Conservation (phyloP, 2,888 invertebrate genomes). For the Dryomyza anilis region DNA sequence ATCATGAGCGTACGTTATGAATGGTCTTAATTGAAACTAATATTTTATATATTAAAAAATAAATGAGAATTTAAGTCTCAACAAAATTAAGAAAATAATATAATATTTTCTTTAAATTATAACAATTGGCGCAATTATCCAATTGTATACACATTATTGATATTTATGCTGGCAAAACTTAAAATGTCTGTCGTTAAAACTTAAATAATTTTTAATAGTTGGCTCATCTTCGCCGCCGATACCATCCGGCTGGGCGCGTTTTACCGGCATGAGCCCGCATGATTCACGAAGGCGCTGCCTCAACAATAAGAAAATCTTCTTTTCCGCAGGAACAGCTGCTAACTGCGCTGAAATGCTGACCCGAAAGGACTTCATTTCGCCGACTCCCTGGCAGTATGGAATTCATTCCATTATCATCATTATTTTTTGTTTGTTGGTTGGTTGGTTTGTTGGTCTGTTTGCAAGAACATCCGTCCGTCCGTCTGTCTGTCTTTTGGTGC, state of each 20-base stretch:
- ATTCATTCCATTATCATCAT: conserved; percentile 19
- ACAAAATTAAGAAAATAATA: too few species aligned
- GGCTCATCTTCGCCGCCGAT: background rate
- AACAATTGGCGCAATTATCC: too few species aligned
- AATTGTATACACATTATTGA: too few species aligned
- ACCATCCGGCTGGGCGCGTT: background rate
- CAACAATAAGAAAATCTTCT: background rate
- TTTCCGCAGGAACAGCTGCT: conserved; percentile 1
- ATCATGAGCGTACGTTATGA: too few species aligned
- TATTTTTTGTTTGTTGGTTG: conserved; percentile 8
- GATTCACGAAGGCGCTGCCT: background rate
- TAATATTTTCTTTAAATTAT: too few species aligned
- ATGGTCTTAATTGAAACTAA: too few species aligned
- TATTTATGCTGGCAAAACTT: too few species aligned
- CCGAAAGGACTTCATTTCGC: conserved; percentile 13
- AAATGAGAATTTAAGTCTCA: too few species aligned
- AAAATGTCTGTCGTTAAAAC: too few species aligned
- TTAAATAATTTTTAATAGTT: too few species aligned
- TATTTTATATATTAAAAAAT: too few species aligned
- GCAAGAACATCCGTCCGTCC: conserved; percentile 8
- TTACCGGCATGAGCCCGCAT: too few species aligned
- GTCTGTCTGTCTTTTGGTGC: conserved; percentile 1
- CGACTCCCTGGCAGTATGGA: background rate
- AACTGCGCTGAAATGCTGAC: conserved; percentile 7
- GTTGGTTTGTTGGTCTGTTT: background rate